Conservation (phyloP, 2,113 vertebrate genomes). For the Zosterops pallidus region DNA sequence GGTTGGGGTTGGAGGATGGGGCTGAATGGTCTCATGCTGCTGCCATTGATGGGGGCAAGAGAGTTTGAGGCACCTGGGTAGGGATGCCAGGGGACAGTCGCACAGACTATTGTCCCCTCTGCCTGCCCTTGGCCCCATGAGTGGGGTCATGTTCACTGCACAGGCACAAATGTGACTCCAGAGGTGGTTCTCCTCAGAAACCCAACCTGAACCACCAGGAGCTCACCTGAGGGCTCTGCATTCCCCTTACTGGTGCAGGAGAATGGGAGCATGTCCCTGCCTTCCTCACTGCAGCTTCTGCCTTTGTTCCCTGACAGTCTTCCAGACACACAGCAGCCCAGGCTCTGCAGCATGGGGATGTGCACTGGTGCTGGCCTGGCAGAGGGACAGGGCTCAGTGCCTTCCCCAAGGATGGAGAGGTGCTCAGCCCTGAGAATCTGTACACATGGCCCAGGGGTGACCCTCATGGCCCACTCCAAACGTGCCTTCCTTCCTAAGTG, state of each 20-base stretch:
- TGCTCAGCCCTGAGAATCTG: neutral
- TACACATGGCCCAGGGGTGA: neutral
- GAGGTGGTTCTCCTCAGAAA: neutral
- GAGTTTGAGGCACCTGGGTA: neutral
- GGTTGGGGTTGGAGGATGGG: neutral
- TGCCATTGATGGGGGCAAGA: neutral
- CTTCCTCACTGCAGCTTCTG: neutral
- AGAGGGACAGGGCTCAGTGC: neutral
- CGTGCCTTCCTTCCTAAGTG: neutral
- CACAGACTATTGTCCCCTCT: neutral
- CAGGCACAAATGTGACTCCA: neutral
- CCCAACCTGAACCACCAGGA: neutral
- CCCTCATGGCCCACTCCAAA: neutral
- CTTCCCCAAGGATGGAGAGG: neutral
- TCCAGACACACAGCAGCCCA: neutral
- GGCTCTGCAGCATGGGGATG: neutral
- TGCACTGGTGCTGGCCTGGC: neutral
- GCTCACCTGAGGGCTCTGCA: neutral
- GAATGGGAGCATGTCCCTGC: neutral
- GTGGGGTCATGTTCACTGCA: neutral
- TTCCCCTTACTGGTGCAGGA: neutral
- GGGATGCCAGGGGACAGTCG: neutral
- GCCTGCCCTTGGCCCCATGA: accelerated
- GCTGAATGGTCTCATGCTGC: neutral
- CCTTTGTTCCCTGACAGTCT: neutral